These are phyloP conservation scores for Rhyacophila brunnea DNA, from an alignment of 1,140 invertebrate species.

Conservation along the genomic window DNA sequence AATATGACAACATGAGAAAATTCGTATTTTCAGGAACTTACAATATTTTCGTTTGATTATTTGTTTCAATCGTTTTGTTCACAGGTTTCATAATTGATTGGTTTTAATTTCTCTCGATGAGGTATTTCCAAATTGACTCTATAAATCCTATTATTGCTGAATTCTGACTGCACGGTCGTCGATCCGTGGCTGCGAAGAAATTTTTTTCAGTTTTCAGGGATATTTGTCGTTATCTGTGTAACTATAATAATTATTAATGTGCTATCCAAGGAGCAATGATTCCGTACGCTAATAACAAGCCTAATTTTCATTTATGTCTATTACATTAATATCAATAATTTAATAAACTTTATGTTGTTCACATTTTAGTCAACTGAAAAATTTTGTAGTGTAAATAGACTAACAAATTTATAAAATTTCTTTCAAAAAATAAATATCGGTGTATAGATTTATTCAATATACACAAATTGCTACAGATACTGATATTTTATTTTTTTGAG, in stretches of 20 bases:
- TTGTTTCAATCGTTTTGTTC: background rate
- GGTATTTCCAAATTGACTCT: no score
- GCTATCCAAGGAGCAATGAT: constrained; percentile 32
- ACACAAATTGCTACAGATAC: background rate
- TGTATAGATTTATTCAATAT: background rate
- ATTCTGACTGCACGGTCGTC: no score
- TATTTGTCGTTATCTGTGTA: no score
- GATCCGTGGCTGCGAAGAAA: no score
- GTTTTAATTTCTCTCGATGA: no score
- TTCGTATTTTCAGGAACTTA: background rate
- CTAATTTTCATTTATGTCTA: constrained; percentile 29
- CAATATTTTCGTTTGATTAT: background rate
- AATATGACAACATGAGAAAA: background rate
- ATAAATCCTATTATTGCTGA: no score
- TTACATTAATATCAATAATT: constrained; percentile 16
- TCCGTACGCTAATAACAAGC: constrained; percentile 34
- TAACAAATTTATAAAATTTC: constrained; percentile 11
- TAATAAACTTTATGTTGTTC: constrained; percentile 12
- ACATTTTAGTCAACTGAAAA: constrained; percentile 8
- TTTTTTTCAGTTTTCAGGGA: no score
- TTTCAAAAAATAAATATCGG: constrained; percentile 10
- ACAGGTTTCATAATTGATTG: background rate
- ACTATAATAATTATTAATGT: no score
- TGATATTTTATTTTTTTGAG: background rate
- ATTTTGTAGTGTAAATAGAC: constrained; percentile 8